Evolutionary conservation across 2,113 vertebrate species (phyloP), one percentile per base, ranked within the genome.

Genomic region (Fulica atra): DNA sequence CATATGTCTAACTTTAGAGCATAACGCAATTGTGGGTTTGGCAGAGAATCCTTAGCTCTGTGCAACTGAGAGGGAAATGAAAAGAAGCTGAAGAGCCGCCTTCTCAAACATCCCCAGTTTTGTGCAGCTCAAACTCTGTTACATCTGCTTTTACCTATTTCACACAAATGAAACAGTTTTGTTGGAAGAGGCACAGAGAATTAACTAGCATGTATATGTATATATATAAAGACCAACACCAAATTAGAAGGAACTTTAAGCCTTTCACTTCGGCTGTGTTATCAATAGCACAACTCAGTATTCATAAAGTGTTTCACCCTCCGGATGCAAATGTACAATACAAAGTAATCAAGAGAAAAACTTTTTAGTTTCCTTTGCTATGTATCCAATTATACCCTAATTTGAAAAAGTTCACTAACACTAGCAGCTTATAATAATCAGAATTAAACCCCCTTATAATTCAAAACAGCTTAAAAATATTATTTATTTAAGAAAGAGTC

Each of bases 1-100:
- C 85, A 46, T 77, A 25, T 42, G n/a, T 73, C 88, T 63, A 9
- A 82, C 54, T 87, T 66, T 56, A n/a, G 8, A 86, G 28, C 54
- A 59, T 83, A 96, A 95, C 54, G 31, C 20, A 70, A 36, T 80
- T 80, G 33, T 73, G 63, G 70, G 7, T 46, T 96, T 97, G 91
- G 72, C 83, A 86, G 33, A 19, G 36, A 70, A 78, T 92, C 90
- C 38, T 63, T 51, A 66, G 31, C 19, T 82, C 68, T 77, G 23
- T 64, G 42, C 28, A 73, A 90, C 24, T 48, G 35, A 64, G 21
- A 83, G 24, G 81, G 42, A 93, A 91, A 65, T 16, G 1, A 33
- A 61, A 77, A 88, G 29, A 69, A 83, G 26, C 15, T 68, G 72
- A 84, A 86, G 38, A 59, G 19, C 9, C 53, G 14, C 50, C 69